Evolutionary conservation across 2,888 invertebrate genomes (phyloP), one percentile per base, ranked within the genome.

Genomic region (Papilio gigon): DNA sequence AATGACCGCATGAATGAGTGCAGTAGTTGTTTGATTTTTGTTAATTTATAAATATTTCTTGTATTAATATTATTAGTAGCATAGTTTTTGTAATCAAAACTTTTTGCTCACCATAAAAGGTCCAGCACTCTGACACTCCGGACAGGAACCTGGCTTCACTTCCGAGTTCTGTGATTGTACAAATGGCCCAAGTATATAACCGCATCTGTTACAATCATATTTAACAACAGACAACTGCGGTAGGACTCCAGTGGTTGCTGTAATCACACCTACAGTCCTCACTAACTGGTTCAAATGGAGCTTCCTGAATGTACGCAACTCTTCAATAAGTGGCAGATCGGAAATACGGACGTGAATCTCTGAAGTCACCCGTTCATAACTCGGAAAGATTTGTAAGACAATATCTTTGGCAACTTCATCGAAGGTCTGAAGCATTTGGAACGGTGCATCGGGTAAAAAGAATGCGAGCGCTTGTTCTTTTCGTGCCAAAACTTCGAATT

Each of bases 181-280:
- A 84, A 98, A 99, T 0, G 99, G 99, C 0, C 99, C 99, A 75
- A 99, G 90, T 27, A 99, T 93, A 82, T 97, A 98, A 8, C 97
- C 97, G 85, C 99, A 99, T 78, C 98, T 96, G 75, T 96, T 96
- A 92, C 99, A 99, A 87, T 99, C 99, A 83, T 98, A 99, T 84
- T 99, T 99, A 62, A 99, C 96, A 47, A 99, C 93, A 0, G 97
- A 97, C 35, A 99, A 88, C 86, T 99, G 99, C 0, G 99, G 99
- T 69, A 99, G 85, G 9, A 99, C 98, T 0, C 97, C 97, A 0
- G 99, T 99, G 0, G 98, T 97, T 0, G 98, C 96, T 0, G 99
- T 98, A 1, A 99, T 98, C 1, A 99, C 99, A 11, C 99, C 99
- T 1, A 90, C 87, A 1, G 92, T 92, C 14, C 99, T 93, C 47